Percentiles rank a stretch among this genome's conserved stretches.
Conservation (phyloP, 2,888 invertebrate genomes). For the Crematogaster levior region DNA sequence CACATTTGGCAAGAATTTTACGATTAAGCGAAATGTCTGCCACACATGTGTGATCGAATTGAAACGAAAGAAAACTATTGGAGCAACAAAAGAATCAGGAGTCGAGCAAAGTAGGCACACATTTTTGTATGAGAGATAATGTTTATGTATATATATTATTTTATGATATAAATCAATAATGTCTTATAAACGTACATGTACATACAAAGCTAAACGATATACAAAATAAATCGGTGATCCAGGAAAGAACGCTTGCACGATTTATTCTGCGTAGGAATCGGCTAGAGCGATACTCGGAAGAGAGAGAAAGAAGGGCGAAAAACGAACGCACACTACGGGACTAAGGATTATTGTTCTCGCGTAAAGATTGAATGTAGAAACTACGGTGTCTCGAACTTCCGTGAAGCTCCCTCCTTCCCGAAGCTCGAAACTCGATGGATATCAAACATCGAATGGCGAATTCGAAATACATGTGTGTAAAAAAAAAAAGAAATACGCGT, state of each 20-base stretch:
- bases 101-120: slow-evolving; percentile 8
- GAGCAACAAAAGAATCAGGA: slow-evolving; percentile 1
- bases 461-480: background rate
- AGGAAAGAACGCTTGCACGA: slow-evolving; percentile 29
- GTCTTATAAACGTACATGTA: slow-evolving; percentile 81
- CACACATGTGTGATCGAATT: background rate
- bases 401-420: background rate
- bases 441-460: background rate
- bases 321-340: slow-evolving; percentile 1
- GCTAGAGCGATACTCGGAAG: slow-evolving; percentile 19
- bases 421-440: background rate
- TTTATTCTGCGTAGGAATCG: slow-evolving; percentile 24
- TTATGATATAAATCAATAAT: slow-evolving; percentile 81
- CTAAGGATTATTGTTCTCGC: slow-evolving; percentile 38
- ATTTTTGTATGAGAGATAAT: slow-evolving; percentile 63
- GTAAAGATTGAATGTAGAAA: slow-evolving; percentile 64
- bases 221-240: slow-evolving; percentile 73
- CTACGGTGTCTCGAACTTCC: background rate
- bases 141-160: slow-evolving; percentile 63
- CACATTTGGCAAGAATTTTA: slow-evolving; percentile 16
- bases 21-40: background rate
- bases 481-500: background rate
- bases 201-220: slow-evolving; percentile 78
- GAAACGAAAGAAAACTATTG: background rate
- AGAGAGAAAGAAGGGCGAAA: slow-evolving; percentile 23